Conservation (phyloP, 1,140 invertebrate species). For the Zaprionus lachaisei region DNA sequence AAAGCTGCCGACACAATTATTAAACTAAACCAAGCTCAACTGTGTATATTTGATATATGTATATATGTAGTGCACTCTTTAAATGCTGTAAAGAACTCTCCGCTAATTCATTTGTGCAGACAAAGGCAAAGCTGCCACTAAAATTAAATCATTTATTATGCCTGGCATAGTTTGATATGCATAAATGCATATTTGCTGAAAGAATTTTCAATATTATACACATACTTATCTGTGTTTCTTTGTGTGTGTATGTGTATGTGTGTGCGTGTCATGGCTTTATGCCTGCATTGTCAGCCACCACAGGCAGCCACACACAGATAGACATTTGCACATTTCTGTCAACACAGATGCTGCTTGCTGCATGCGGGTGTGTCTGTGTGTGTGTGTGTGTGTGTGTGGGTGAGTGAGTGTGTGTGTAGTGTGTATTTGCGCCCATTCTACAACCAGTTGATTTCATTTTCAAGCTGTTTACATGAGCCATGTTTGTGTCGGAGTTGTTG, state of each 20-base stretch:
- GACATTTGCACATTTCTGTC: constrained; percentile 50
- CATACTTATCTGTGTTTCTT: too few relatives aligned
- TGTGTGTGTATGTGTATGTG: not conserved
- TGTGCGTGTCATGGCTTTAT: constrained; percentile 3
- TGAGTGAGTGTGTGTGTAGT: constrained; percentile 1
- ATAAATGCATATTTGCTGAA: constrained; percentile 55
- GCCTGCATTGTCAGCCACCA: not conserved
- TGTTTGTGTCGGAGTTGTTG: constrained; percentile 29
- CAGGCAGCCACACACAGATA: constrained; percentile 8
- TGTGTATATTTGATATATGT: too few relatives aligned
- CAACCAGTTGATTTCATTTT: constrained; percentile 63
- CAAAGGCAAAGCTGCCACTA: constrained; percentile 20
- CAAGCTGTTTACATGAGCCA: constrained; percentile 40
- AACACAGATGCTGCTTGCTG: constrained; percentile 21
- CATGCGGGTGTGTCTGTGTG: not conserved
- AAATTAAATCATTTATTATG: constrained; percentile 46
- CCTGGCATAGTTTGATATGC: constrained; percentile 50
- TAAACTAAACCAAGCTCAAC: not conserved
- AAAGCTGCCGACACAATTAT: constrained; percentile 8
- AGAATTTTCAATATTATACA: constrained; percentile 45
- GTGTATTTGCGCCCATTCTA: constrained; percentile 25
- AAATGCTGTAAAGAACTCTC: not conserved
- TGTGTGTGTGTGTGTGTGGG: not conserved
- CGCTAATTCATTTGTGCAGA: not conserved
- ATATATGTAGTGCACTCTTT: not conserved